Evolutionary conservation across 2,888 invertebrate genomes (phyloP), one percentile per base, ranked within the genome.

Genomic region (Arge pagana): DNA sequence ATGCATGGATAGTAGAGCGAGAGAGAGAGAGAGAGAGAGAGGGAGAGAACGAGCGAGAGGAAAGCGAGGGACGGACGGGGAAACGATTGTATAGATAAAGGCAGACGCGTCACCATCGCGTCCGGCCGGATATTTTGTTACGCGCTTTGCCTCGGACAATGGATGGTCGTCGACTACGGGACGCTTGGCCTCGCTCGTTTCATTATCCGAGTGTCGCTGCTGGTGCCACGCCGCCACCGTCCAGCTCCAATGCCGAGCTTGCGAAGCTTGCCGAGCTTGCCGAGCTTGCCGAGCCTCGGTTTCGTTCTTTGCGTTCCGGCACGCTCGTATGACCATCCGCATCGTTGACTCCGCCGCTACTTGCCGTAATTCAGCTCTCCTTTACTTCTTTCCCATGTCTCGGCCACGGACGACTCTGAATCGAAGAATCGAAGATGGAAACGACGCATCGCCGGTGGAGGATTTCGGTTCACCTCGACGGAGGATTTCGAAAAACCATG

Each of bases 81-180:
- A n/a, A n/a, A n/a, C n/a, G n/a, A n/a, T n/a, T n/a, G n/a, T n/a
- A n/a, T n/a, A n/a, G n/a, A n/a, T 7, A 13, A 7, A 19, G 33
- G 23, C 33, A 33, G 13, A 15, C 33, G 21, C 31, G 45, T 35
- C 33, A 33, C 19, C 33, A n/a, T n/a, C 23, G 33, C 45, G 45
- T 50, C 50, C 50, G 50, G 50, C 40, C 50, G 50, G 50, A 50
- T 40, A 40, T 40, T 50, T 31, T 50, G 50, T 50, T 50, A 50
- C 50, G 50, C 36, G 40, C 50, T 30, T 40, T 50, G 50, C 39
- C 23, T 50, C 50, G 28, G 40, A 50, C 50, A 50, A 50, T 50
- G 50, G 50, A 21, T 31, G 40, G 4, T 10, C 11, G 11, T 23
- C 23, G 13, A n/a, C n/a, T n/a, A n/a, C n/a, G n/a, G 35, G 15